Evolutionary conservation across 2,113 vertebrate genomes (phyloP), one percentile per base, ranked within the genome.

Genomic region (Sterrhoptilus dennistouni): DNA sequence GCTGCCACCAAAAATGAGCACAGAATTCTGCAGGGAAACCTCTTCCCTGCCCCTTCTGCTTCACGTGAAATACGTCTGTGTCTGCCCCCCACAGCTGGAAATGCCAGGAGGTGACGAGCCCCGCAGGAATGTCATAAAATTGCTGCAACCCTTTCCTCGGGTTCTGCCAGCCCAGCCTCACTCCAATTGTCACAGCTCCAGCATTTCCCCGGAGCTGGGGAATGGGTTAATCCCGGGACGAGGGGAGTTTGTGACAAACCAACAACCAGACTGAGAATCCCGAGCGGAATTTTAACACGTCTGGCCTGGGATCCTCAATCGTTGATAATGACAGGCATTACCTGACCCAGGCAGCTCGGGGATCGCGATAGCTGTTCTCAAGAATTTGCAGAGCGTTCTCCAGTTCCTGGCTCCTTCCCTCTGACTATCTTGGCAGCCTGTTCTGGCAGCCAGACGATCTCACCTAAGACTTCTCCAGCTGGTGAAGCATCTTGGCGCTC

Each of bases 381-480:
- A 90, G 92, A 95, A 92, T 92, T 87, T 84, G 92, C 93, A 94
- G 94, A 95, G 90, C 86, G 9, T 83, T 93, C 92, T 91, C 88
- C 83, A 94, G 95, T 92, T 95, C 96, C 96, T 95, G 92, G 93
- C 95, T 97, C 90, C 90, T 96, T 97, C 96, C 90, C 96, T 96
- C 84, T 89, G 95, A 96, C 95, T 96, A 75, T 93, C 86, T 96
- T 97, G 95, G 96, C 96, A 96, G 95, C 80, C 92, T 94, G 94
- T 97, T 96, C 96, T 96, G 95, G 96, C 95, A 96, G 95, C 95
- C 96, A 96, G 93, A 93, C 95, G 93, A 92, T 96, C 93, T 96
- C 95, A 94, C 94, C 94, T 95, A 95, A 95, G 90, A 89, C 94
- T 93, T 86, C 90, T 96, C 90, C 95, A 97, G 95, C 93, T 97